Conservation (phyloP, 64 coral and sea anemone species). For the Dendrophyllia cribrosa region DNA sequence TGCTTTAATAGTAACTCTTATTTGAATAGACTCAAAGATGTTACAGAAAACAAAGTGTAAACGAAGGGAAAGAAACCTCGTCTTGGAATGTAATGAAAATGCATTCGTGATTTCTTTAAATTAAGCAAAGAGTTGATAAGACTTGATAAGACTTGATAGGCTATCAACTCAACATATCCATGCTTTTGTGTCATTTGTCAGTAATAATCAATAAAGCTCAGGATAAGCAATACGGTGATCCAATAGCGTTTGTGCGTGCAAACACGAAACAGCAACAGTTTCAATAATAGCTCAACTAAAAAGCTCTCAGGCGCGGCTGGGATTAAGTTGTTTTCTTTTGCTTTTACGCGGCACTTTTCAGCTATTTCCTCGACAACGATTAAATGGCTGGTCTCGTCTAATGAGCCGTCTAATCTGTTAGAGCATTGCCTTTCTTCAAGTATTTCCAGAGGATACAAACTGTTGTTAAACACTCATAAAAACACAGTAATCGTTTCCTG, state of each 20-base stretch:
- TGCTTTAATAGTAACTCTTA: no score
- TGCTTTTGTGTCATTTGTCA: no score
- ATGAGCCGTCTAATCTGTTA: neutral
- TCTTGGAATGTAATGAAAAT: no score
- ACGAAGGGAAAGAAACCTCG: no score
- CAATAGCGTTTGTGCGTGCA: slow-evolving; percentile 1
- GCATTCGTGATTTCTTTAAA: no score
- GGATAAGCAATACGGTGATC: neutral
- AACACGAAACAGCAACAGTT: neutral
- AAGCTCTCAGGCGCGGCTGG: neutral
- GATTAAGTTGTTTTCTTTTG: neutral
- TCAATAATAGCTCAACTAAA: neutral
- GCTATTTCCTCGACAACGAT: neutral
- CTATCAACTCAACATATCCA: no score
- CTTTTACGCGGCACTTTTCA: neutral
- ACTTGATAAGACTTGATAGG: no score
- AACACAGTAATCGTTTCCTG: slow-evolving; percentile 15
- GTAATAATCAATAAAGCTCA: neutral
- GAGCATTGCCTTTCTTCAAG: neutral
- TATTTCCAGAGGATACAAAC: neutral
- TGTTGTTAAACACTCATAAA: slow-evolving; percentile 1
- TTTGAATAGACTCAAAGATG: no score
- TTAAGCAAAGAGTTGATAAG: no score
- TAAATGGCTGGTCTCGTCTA: neutral
- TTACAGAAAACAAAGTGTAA: no score